Base-by-base conservation (phyloP, 2,888 invertebrate species). In the Cosmia trapezina region DNA sequence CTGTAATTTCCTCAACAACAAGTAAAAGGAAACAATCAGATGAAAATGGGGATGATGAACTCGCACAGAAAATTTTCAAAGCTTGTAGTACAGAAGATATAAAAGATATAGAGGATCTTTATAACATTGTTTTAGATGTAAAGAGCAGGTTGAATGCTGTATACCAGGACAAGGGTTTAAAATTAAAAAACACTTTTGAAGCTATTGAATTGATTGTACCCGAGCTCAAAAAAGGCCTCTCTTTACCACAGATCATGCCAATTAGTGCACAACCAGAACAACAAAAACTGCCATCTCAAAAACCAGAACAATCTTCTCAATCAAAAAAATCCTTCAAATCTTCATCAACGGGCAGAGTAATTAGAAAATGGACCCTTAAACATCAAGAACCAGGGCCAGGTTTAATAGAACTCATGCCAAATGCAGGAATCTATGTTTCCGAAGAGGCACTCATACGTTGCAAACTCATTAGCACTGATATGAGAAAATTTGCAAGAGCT, bases 391-490 rank as follows among this genome's bases (percentile, higher is more conserved):
- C 45, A 33, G 56, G 19, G 8, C 19, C 8, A 19, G 56, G 28
- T 19, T 56, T 66, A n/a, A 19, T 33, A 66, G 65, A 66, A 66
- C 54, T 66, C 12, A 56, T 56, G 43, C 65, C 65, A 5, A 7
- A 8, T 14, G 14, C 28, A 43, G 54, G 65, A 19, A 45, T 66
- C 43, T 66, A 56, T 45, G 56, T 66, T 37, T 49, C 19, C 9
- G 11, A 22, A 4, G 4, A 33, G 5, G 54, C 56, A 56, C 56
- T 66, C 2, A 8, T 0, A 1, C 7, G 19, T 28, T 33, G 45
- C 43, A 28, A 45, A n/a, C 19, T 56, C 5, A 8, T 12, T 7
- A 28, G 12, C 0, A 12, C 19, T 19, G 45, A 56, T 8, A 45
- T 66, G 56, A 66, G 28, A 19, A 33, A 66, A 45, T 66, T 66